phyloP scores from a whole-genome alignment of 1,140 invertebrate species.

The Dendroctonus ponderosae region DNA sequence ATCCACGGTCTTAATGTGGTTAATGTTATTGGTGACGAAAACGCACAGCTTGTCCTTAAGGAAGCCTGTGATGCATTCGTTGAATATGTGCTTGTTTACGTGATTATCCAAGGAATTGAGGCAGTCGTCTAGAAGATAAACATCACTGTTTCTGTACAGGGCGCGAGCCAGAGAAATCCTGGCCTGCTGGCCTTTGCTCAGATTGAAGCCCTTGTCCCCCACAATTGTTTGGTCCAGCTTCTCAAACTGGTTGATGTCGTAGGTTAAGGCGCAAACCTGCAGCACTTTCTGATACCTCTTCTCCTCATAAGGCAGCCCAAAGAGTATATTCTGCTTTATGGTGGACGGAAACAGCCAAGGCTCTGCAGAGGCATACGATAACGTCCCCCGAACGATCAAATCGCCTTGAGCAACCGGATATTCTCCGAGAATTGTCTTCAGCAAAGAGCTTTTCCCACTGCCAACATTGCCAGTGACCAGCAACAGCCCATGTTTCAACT shows the following conservation, averaged over 20 bases:
- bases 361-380: constrained; percentile 63
- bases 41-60: constrained; percentile 71
- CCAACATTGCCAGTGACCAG: constrained; percentile 71
- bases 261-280: constrained; percentile 62
- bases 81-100: constrained; percentile 68
- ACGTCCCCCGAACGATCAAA: constrained; percentile 50
- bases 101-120: constrained; percentile 75
- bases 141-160: constrained; percentile 73
- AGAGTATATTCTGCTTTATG: constrained; percentile 63
- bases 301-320: constrained; percentile 52
- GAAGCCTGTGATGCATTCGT: constrained; percentile 67
- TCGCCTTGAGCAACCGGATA: constrained; percentile 58
- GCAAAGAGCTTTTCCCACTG: constrained; percentile 74
- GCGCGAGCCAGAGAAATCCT: constrained; percentile 82
- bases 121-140: constrained; percentile 84
- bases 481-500: constrained; percentile 57
- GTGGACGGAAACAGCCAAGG: constrained; percentile 59
- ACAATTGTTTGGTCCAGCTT: constrained; percentile 75
- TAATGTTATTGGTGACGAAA: constrained; percentile 85
- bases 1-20: constrained; percentile 61
- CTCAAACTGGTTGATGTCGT: constrained; percentile 68
- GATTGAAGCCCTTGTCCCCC: constrained; percentile 78
- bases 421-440: constrained; percentile 79
- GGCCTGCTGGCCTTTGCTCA: constrained; percentile 89
- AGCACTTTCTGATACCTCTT: constrained; percentile 64